Conservation (phyloP, 2,797 vertebrate species). For the Alosa sapidissima region DNA sequence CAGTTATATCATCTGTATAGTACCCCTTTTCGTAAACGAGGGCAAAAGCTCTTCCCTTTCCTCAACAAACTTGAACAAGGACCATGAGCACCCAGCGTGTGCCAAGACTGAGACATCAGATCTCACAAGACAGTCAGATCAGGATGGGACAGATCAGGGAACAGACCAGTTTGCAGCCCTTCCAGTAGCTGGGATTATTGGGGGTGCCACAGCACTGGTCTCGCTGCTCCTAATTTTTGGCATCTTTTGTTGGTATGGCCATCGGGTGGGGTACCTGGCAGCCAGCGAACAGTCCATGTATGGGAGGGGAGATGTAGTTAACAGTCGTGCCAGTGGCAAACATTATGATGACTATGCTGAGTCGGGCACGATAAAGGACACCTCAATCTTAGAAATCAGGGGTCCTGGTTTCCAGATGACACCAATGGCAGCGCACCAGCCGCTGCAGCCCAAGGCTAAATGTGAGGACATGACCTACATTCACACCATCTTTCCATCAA, state of each 20-base stretch:
- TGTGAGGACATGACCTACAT: slow-evolving; percentile 88
- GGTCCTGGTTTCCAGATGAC: slow-evolving; percentile 90
- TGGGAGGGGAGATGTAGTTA: slow-evolving; percentile 73
- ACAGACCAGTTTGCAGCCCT: slow-evolving; percentile 77
- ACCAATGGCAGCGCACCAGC: slow-evolving; percentile 80
- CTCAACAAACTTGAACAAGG: slow-evolving; percentile 64
- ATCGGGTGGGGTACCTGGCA: slow-evolving; percentile 82
- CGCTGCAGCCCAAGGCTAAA: slow-evolving; percentile 77
- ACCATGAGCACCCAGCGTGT: slow-evolving; percentile 84
- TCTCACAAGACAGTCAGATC: slow-evolving; percentile 66
- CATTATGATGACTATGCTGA: slow-evolving; percentile 90
- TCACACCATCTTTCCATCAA: slow-evolving; percentile 92
- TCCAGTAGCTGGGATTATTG: slow-evolving; percentile 88
- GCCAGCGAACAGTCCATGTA: slow-evolving; percentile 77
- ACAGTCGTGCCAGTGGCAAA: slow-evolving; percentile 71
- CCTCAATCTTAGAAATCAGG: slow-evolving; percentile 91
- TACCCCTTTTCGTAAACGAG: slow-evolving; percentile 72
- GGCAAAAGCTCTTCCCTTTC: slow-evolving; percentile 48
- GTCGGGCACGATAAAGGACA: slow-evolving; percentile 94
- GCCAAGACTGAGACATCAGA: slow-evolving; percentile 89
- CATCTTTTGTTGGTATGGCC: slow-evolving; percentile 91
- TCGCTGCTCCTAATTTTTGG: slow-evolving; percentile 88
- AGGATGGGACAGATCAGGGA: slow-evolving; percentile 65
- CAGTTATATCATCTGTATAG: slow-evolving; percentile 90
- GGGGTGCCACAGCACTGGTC: slow-evolving; percentile 86